Evolutionary conservation across 2,888 invertebrate species (phyloP), one percentile per base, ranked within the genome.

Genomic region (Cheilosia scutellata): DNA sequence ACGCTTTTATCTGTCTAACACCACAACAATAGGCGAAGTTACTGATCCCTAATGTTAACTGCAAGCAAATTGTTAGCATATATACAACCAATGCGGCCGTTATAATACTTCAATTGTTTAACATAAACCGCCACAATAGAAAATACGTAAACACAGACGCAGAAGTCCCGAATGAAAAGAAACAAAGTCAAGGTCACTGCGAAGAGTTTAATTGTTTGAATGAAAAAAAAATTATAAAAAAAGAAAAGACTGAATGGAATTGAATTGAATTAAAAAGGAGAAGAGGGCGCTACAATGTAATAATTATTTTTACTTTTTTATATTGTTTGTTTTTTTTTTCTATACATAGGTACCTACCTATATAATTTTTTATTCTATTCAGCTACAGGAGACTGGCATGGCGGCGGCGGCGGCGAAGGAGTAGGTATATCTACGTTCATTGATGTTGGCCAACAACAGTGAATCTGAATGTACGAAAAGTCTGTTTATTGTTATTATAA

Each of bases 151-250:
- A 86, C 86, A 86, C 86, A 86, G 86, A 86, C 86, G 82, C 72
- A 86, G 84, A 82, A 86, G 76, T 86, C 86, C 86, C 86, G 76
- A 82, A 86, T 86, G 86, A 89, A 89, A 89, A 89, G 90, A 90
- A 91, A 91, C 92, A 91, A 91, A 91, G 91, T 91, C 91, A 91
- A 91, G 91, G 91, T 91, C 91, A 91, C 89, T 90, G 90, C 90
- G 91, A 91, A 91, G 91, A 91, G 91, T 91, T 91, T 91, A 92
- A 92, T 91, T 91, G 92, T 92, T 92, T 91, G 88, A 89, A 90
- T 88, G 90, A 82, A 70, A 71, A 82, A 84, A 86, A 86, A 80
- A 65, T 66, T 86, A 82, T 77, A 82, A 86, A 86, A 86, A 77
- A 62, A 68, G 65, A 84, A 78, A 83, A 79, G 71, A 75, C 76